Evolutionary conservation across 2,797 vertebrate genomes (phyloP).

Genomic region (Melanotaenia pygmaea): DNA sequence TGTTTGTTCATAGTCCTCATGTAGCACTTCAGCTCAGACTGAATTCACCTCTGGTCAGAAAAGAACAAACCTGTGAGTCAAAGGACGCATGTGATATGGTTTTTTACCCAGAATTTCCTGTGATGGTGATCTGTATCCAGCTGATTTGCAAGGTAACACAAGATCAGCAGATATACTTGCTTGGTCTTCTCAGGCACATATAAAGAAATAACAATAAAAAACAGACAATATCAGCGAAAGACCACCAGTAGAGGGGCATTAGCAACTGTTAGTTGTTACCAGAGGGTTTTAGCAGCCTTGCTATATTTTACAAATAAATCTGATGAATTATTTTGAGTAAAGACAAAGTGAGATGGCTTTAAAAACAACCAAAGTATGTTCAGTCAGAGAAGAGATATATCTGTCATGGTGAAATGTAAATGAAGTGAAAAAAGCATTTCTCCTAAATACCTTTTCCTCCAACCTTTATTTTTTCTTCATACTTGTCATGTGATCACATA

Average conservation of each 20-base stretch:
- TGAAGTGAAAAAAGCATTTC: slow-evolving; percentile 33
- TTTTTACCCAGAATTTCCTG: not conserved
- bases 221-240: slow-evolving; percentile 24
- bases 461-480: not conserved
- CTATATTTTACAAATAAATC: not conserved
- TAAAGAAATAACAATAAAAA: not conserved
- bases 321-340: not conserved
- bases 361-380: not conserved
- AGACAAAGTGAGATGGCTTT: not conserved
- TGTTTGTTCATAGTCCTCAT: not conserved
- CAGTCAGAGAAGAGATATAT: slow-evolving; percentile 1
- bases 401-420: slow-evolving; percentile 36
- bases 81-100: not conserved
- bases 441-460: not conserved
- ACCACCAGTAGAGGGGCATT: not conserved
- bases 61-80: not conserved
- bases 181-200: slow-evolving; percentile 16
- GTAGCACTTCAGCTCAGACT: not conserved
- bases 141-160: slow-evolving; percentile 4
- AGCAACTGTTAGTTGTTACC: not conserved
- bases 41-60: not conserved
- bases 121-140: not conserved
- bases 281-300: not conserved
- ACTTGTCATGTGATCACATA: not conserved
- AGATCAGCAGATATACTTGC: not conserved